A percentile compares a stretch with the other conserved stretches of the same genome.
Evolutionary conservation across 2,113 vertebrate species (phyloP).

Genomic region (Neolamprologus devosi): DNA sequence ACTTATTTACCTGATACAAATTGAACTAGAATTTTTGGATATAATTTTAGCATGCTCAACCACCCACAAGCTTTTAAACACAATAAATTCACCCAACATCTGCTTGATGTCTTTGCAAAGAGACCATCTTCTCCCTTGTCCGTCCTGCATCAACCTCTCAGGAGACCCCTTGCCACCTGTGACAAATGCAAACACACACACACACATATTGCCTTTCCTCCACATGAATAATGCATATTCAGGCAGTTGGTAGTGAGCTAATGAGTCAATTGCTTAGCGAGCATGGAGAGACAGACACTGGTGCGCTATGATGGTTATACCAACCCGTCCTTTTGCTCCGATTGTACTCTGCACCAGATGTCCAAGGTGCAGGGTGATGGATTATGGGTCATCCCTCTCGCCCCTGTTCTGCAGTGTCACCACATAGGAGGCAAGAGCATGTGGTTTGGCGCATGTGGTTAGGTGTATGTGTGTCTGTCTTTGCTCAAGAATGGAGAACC

Average conservation of each 20-base stretch:
- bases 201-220: not conserved
- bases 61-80: slow-evolving; percentile 18
- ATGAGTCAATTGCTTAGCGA: slow-evolving; percentile 63
- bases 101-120: slow-evolving; percentile 57
- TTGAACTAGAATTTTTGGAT: not conserved
- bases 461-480: not conserved
- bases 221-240: slow-evolving; percentile 71
- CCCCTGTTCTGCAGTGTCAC: slow-evolving; percentile 34
- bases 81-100: slow-evolving; percentile 51
- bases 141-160: slow-evolving; percentile 28
- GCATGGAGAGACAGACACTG: slow-evolving; percentile 50
- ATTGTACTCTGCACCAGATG: slow-evolving; percentile 53
- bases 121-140: slow-evolving; percentile 41
- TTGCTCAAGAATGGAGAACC: slow-evolving; percentile 8
- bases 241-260: slow-evolving; percentile 57
- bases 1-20: not conserved
- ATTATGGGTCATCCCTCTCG: slow-evolving; percentile 55
- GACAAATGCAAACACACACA: slow-evolving; percentile 1
- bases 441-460: slow-evolving; percentile 24
- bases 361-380: slow-evolving; percentile 51
- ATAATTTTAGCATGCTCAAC: slow-evolving; percentile 12
- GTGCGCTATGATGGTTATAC: slow-evolving; percentile 30
- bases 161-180: slow-evolving; percentile 51
- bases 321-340: slow-evolving; percentile 36
- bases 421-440: slow-evolving; percentile 35